Base-by-base conservation (phyloP, 2,797 vertebrate species). In the Hyperoplus immaculatus region DNA sequence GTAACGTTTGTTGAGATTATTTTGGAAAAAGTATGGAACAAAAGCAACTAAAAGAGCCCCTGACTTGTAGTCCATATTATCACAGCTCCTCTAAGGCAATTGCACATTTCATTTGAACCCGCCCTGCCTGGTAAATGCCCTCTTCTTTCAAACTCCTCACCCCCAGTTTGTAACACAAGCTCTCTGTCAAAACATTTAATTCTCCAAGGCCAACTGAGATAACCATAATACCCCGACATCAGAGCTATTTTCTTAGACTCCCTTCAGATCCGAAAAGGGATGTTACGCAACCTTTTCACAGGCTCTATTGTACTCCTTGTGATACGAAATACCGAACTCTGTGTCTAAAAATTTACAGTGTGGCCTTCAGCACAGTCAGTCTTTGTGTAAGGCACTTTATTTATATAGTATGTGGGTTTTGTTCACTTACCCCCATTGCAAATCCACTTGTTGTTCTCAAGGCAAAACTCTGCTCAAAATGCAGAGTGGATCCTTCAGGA, bases 391-490 rank as follows among this genome's bases (percentile, higher is more conserved):
- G 49, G 5, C 11, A n/a, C 14, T 8, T 43, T 46, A 13, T 60
- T n/a, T 50, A 18, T 69, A 46, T 43, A 38, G 5, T 54, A n/a
- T 36, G 15, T 47, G 6, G 29, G 8, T 51, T 60, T 16, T 0
- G 36, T 57, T 74, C 7, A 89, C 95, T 96, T 94, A 99, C 98
- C 87, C 84, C 95, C 66, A 94, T 91, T 12, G 95, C 89, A 84
- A 95, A 95, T 4, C 95, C 96, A 79, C 92, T 92, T 8, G 90
- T 92, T 73, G 96, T 95, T 80, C 93, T 97, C 18, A 99, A 92
- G 55, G 93, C 84, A 84, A 99, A 98, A 77, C 88, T 94, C 82
- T 99, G 97, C 18, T 96, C 96, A 0, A 94, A 99, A 72, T 77
- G 83, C 14, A 99, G 74, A 1, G 90, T 80, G 0, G 97, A 94